A percentile compares a stretch with the other conserved stretches of the same genome.
phyloP scores from a whole-genome alignment of 2,888 invertebrate genomes.

The Leptopterna dolabrata region DNA sequence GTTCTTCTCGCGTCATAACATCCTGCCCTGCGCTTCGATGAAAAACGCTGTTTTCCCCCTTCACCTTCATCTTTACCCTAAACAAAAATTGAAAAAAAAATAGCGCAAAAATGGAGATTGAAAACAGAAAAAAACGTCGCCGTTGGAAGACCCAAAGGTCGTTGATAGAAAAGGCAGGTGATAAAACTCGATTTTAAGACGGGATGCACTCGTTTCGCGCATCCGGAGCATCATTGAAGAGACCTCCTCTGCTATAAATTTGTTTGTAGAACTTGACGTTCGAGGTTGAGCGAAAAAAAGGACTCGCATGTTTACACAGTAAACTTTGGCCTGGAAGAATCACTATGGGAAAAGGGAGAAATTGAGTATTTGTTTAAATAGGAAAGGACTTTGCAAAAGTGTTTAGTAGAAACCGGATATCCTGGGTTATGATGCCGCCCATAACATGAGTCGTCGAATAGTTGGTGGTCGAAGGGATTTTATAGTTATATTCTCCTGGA shows the following conservation, averaged over 20 bases:
- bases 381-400: background rate
- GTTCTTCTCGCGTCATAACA: background rate
- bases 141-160: background rate
- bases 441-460: background rate
- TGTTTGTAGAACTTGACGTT: background rate
- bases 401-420: background rate
- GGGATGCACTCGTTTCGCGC: background rate
- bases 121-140: background rate
- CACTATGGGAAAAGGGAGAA: background rate
- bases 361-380: background rate
- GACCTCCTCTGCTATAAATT: background rate
- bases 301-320: background rate
- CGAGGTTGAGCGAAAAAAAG: background rate
- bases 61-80: background rate
- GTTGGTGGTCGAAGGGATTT: background rate
- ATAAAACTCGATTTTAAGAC: background rate
- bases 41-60: background rate
- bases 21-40: background rate
- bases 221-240: background rate
- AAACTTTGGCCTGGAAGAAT: background rate
- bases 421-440: background rate
- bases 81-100: constrained; percentile 5
- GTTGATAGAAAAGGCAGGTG: background rate
- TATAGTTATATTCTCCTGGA: background rate
- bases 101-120: background rate